Evolutionary conservation across 1,140 invertebrate genomes (phyloP).

Genomic region (Micrasema minimum): DNA sequence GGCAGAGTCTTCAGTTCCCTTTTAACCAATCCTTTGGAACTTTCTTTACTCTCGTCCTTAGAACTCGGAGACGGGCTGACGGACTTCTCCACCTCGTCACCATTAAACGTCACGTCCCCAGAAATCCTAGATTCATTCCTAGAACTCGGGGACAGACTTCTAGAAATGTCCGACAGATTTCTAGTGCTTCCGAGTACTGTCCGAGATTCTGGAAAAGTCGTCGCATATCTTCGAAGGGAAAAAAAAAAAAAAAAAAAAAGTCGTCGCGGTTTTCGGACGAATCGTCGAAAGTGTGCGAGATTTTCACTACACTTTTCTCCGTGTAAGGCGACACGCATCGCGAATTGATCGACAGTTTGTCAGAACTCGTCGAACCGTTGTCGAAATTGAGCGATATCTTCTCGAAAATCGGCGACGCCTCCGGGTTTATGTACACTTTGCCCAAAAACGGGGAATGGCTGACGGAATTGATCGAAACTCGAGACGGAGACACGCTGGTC

Average conservation of each 20-base stretch:
- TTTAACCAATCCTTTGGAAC: background rate
- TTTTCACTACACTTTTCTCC: background rate
- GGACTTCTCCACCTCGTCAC: conserved; percentile 20
- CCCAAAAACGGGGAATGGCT: conserved; percentile 4
- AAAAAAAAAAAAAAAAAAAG: background rate
- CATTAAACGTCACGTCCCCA: conserved; percentile 5
- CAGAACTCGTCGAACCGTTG: conserved; percentile 31
- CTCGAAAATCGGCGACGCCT: conserved; percentile 14
- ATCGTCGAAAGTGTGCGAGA: conserved; percentile 18
- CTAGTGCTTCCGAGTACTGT: conserved; percentile 13
- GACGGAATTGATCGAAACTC: conserved; percentile 6
- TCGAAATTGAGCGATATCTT: conserved; percentile 31
- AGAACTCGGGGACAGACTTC: conserved; percentile 29
- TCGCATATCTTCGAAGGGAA: too few species aligned
- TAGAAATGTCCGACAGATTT: conserved; percentile 8
- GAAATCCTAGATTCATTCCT: conserved; percentile 32
- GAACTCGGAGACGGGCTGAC: background rate
- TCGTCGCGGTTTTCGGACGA: conserved; percentile 1
- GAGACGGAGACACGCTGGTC: background rate
- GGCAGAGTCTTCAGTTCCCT: conserved; percentile 35
- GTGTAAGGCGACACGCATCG: background rate
- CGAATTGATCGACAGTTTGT: conserved; percentile 18
- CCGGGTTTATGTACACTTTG: conserved; percentile 34
- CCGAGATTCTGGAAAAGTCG: background rate
- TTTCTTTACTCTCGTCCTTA: background rate